phyloP scores from a whole-genome alignment of 1,140 invertebrate species.

The Polypedilum vanderplanki region DNA sequence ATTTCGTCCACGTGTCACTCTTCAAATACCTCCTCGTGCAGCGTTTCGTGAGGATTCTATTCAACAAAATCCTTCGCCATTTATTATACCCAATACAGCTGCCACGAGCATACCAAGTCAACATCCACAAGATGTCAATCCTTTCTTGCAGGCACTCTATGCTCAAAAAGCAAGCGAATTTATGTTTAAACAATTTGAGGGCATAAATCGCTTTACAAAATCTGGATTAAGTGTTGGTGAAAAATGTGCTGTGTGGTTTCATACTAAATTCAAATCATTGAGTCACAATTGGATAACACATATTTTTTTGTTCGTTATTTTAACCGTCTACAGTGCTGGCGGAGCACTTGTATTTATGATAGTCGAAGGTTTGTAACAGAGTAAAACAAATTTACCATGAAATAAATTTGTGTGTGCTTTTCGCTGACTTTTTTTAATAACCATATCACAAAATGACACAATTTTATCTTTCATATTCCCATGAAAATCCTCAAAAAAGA shows the following conservation, averaged over 20 bases:
- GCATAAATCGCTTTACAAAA: constrained; percentile 70
- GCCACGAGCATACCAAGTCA: constrained; percentile 39
- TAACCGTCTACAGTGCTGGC: constrained; percentile 66
- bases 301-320: constrained; percentile 69
- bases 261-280: constrained; percentile 65
- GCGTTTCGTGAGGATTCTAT: background rate
- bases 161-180: constrained; percentile 61
- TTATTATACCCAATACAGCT: background rate
- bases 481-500: background rate
- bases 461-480: too few species aligned
- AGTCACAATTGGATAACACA: constrained; percentile 83
- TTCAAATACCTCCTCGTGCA: background rate
- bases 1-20: constrained; percentile 23
- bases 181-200: constrained; percentile 66
- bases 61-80: background rate
- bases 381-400: background rate
- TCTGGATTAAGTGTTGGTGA: constrained; percentile 73
- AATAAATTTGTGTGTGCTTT: background rate
- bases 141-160: constrained; percentile 50
- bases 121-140: constrained; percentile 47
- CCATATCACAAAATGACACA: too few species aligned
- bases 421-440: background rate
- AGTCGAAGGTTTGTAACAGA: constrained; percentile 56
- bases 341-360: constrained; percentile 69
- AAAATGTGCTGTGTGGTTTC: constrained; percentile 70